Evolutionary conservation across 2,113 vertebrate species (phyloP).

Genomic region (Carlito syrichta): DNA sequence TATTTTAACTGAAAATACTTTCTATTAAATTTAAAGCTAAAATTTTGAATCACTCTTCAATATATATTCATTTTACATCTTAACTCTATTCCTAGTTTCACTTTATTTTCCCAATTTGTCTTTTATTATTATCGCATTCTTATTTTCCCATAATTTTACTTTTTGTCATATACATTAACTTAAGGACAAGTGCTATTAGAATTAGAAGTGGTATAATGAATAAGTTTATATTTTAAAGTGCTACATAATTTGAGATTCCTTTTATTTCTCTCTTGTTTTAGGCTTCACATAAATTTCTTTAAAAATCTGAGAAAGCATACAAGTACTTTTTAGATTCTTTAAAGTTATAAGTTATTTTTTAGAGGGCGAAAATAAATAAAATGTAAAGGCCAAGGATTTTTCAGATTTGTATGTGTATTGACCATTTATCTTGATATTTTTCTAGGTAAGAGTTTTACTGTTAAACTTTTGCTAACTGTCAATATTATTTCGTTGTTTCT

Average conservation of each 20-base stretch:
- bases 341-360: background rate
- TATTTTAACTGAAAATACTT: background rate
- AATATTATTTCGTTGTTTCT: background rate
- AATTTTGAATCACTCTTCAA: background rate
- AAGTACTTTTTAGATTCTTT: background rate
- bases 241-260: background rate
- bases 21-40: background rate
- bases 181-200: background rate
- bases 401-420: background rate
- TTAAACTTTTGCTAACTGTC: background rate
- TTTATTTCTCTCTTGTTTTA: background rate
- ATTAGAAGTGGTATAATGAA: background rate
- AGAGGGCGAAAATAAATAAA: background rate
- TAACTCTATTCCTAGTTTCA: background rate
- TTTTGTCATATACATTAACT: background rate
- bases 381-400: background rate
- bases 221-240: background rate
- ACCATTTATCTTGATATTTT: background rate
- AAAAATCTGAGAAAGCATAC: background rate
- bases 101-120: background rate
- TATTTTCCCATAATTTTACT: background rate
- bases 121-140: background rate
- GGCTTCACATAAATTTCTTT: background rate
- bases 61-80: background rate
- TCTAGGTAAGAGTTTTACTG: background rate